Base-by-base conservation (phyloP, 2,888 invertebrate species). In the Spilosoma lubricipeda region DNA sequence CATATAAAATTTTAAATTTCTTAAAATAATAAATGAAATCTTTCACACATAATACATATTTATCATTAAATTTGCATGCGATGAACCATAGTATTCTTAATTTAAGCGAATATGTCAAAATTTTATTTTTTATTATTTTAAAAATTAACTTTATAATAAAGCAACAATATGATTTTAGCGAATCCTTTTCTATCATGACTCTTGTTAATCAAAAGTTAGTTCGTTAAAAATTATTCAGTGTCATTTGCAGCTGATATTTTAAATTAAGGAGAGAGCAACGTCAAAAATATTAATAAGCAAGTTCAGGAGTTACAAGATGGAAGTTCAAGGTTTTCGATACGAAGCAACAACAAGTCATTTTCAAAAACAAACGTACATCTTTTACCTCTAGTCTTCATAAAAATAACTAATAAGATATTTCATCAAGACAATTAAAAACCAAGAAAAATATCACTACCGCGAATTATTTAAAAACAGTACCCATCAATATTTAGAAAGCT, bases 321-420 rank as follows among this genome's bases (percentile, higher is more conserved):
- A 77, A 82, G 82, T 81, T 81, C 82, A 84, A 81, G 80, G 75
- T 72, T 76, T 71, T 33, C 18, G 56, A 63, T 30, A 59, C 74
- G 68, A 75, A 69, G 64, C 67, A 18, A 64, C 30, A 66, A 8
- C 30, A 67, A 45, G 30, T 27, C 20, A 33, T n/a, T 39, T 52
- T 3, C 56, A 33, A 69, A 66, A 23, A 30, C 18, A 18, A 36
- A 70, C 42, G 27, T 48, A 23, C 33, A 74, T 39, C 52, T 39
- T 67, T 68, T 70, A 73, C 73, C 67, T 73, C 71, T 67, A 9
- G 36, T 65, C 36, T n/a, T 72, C 52, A 11, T 63, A 42, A 11
- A 68, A 59, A 33, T 67, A 1, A 52, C 20, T 11, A 73, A 45
- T 56, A 15, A 18, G 33, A 23, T 64, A 39, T 18, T 1, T 7